Evolutionary conservation across 1,140 invertebrate species (phyloP), one percentile per base, ranked within the genome.

Genomic region (Ephestia elutella): DNA sequence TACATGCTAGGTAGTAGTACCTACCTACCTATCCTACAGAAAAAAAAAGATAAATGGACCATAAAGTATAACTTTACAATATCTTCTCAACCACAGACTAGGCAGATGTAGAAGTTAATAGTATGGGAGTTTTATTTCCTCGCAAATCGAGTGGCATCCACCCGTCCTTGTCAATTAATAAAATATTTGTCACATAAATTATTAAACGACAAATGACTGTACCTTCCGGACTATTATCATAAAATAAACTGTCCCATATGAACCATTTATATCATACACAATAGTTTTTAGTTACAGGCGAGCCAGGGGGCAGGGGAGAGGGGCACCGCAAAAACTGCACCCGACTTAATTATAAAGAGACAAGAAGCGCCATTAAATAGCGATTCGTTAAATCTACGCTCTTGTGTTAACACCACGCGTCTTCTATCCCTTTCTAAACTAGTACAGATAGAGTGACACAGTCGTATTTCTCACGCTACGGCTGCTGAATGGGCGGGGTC

Each of bases 311-410:
- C 20, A 56, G 18, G 54, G 10, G 62, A 54, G 48, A 54, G 60
- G 57, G 54, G 62, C 63, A 73, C 80, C 79, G 74, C 83, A 88
- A 88, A 88, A 88, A 88, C 78, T 86, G 82, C 83, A 82, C 80
- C 81, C 78, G 80, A 86, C 83, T 88, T 88, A 86, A 87, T 87
- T 87, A 87, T 87, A 87, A 85, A 85, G 83, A 87, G 83, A 87
- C 85, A 87, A 87, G 85, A 86, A 86, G 73, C 78, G 83, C 80
- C 75, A 86, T 87, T 76, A 87, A 87, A 87, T 86, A 86, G 67
- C 82, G 79, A 87, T 87, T 85, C 85, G 82, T 86, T 83, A 82
- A 85, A 87, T 87, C 81, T 83, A 86, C 82, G 78, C 81, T 85
- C 73, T 77, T 74, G 73, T 82, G 82, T 85, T 84, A 85, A 87